A percentile compares a stretch with the other conserved stretches of the same genome.
Conservation (phyloP, 2,113 vertebrate genomes). For the Pollachius pollachius region DNA sequence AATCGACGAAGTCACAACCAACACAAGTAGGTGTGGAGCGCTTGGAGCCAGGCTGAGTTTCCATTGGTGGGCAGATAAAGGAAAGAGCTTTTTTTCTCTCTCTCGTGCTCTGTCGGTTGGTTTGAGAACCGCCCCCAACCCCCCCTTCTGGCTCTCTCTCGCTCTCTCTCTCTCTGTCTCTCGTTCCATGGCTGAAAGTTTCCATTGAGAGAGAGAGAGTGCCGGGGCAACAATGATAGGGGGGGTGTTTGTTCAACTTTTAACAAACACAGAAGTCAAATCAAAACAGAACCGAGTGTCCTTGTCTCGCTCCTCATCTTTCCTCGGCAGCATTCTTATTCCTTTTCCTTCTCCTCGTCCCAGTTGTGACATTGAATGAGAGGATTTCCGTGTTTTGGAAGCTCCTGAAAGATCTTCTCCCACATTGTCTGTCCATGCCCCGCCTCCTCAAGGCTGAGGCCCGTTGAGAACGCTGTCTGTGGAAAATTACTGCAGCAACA, state of each 20-base stretch:
- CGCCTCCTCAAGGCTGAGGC: constrained; percentile 41
- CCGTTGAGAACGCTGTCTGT: constrained; percentile 46
- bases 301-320: neutral
- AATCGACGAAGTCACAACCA: constrained; percentile 29
- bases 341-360: neutral
- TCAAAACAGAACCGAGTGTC: constrained; percentile 24
- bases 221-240: constrained; percentile 55
- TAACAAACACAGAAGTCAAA: constrained; percentile 48
- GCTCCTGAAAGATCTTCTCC: constrained; percentile 6
- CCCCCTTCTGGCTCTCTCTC: too few relatives aligned
- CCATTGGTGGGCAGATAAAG: constrained; percentile 64
- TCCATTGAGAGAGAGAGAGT: constrained; percentile 76
- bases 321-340: too few relatives aligned
- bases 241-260: constrained; percentile 49
- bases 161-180: constrained; percentile 32
- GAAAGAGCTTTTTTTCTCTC: constrained; percentile 48
- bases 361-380: neutral
- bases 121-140: constrained; percentile 64
- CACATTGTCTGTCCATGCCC: constrained; percentile 38
- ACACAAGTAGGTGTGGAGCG: constrained; percentile 33
- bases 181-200: constrained; percentile 71
- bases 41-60: constrained; percentile 49
- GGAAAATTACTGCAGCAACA: constrained; percentile 71
- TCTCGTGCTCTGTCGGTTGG: constrained; percentile 16
- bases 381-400: too few relatives aligned